Base-by-base conservation (phyloP, 2,797 vertebrate species). In the Ispidina picta region DNA sequence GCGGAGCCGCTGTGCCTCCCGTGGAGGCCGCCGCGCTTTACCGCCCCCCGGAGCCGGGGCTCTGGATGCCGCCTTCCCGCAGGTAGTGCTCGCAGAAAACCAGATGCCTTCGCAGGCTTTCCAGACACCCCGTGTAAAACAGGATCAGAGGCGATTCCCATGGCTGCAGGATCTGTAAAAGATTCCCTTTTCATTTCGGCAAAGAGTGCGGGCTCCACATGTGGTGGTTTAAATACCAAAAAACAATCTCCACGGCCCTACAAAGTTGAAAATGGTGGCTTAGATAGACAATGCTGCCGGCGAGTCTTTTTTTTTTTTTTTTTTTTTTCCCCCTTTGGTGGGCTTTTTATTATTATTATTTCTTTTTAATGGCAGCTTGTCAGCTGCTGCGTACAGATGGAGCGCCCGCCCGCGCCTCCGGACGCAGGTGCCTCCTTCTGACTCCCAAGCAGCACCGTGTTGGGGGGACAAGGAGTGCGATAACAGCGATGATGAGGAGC, bases 71-170 rank as follows among this genome's bases (percentile, higher is more conserved):
- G 66, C 75, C 92, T 94, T 83, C 59, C 56, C 92, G 55, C 89
- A 91, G 90, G 79, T 86, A 92, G 87, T 71, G 70, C 89, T 85
- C 60, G 81, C 89, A 88, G 93, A 93, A 96, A 95, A 90, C 93
- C 95, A 96, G 94, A 93, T 95, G 94, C 93, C 83, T 89, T 74
- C 49, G 74, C 87, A 92, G 86, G 72, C 93, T 95, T 92, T 93
- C 96, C 96, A 95, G 94, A 94, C 88, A 59, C 93, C 90, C 83
- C 60, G 89, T 89, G 92, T 95, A 94, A 96, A 93, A 89, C 88
- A 76, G 86, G 94, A 88, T 95, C 93, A 89, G 46, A 90, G 92
- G 86, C 92, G 79, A 62, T 37, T 83, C 83, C 93, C 72, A 87
- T 89, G 86, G 86, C 82, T 86, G 89, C 86, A 74, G 75, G 73